These are phyloP conservation scores for Rhamnusium bicolor DNA, from an alignment of 2,888 invertebrate genomes.

Conservation along the genomic window DNA sequence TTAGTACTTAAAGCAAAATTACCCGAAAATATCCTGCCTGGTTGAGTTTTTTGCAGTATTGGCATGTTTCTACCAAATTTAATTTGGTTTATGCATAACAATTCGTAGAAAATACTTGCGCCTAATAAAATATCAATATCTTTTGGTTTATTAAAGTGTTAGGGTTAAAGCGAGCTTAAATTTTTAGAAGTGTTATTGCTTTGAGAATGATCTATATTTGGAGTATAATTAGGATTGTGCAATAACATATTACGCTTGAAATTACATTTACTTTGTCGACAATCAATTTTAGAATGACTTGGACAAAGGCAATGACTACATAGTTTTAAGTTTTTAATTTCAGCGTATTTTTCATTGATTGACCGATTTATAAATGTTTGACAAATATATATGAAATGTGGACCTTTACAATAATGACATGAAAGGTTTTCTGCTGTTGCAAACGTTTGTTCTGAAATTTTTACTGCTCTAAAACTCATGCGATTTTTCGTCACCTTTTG, in stretches of 20 bases:
- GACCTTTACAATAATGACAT: background rate
- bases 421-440: background rate
- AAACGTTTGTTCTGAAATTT: background rate
- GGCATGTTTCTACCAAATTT: too few relatives aligned
- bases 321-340: conserved; percentile 28
- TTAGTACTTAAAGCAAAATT: too few relatives aligned
- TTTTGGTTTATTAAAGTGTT: too few relatives aligned
- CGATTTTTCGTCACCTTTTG: background rate
- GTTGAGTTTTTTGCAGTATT: too few relatives aligned
- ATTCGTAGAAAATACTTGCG: background rate
- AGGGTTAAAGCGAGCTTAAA: background rate
- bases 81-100: too few relatives aligned
- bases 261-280: conserved; percentile 1
- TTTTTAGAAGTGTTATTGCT: background rate
- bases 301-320: conserved; percentile 19
- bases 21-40: too few relatives aligned
- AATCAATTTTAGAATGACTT: background rate
- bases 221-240: conserved; percentile 6
- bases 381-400: background rate
- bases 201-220: background rate
- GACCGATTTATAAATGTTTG: background rate
- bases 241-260: conserved; percentile 25
- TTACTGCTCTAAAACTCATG: background rate
- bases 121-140: too few relatives aligned
- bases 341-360: background rate